Evolutionary conservation across 2,888 invertebrate species (phyloP).

Genomic region (Lochmaea crataegi): DNA sequence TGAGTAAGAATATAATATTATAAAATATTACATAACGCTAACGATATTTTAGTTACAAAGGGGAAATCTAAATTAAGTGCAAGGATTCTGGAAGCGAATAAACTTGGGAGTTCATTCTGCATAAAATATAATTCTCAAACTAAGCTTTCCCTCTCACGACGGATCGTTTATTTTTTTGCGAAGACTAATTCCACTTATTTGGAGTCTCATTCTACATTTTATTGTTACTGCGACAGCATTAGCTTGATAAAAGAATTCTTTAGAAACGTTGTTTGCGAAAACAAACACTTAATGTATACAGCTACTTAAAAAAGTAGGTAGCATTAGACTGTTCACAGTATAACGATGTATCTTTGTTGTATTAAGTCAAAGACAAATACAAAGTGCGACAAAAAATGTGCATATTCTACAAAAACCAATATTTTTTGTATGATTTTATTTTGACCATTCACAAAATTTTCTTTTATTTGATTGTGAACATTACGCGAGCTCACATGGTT

Average conservation of each 20-base stretch:
- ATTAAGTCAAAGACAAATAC: background rate
- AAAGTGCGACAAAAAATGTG: too few species aligned
- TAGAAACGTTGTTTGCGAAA: constrained; percentile 1
- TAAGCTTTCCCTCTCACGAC: constrained; percentile 10
- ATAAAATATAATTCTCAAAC: constrained; percentile 9
- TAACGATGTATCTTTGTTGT: background rate
- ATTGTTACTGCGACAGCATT: constrained; percentile 7
- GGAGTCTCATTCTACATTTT: constrained; percentile 9
- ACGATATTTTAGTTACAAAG: constrained; percentile 11
- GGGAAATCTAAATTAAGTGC: constrained; percentile 11
- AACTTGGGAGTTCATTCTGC: constrained; percentile 10
- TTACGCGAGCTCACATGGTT: too few species aligned
- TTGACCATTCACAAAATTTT: too few species aligned
- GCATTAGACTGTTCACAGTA: background rate
- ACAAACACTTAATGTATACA: constrained; percentile 6
- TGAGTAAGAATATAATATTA: background rate
- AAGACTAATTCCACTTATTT: constrained; percentile 5
- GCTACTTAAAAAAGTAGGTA: constrained; percentile 4
- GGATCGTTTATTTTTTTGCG: constrained; percentile 4
- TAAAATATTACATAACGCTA: background rate
- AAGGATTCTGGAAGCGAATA: constrained; percentile 7
- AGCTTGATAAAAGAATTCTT: constrained; percentile 8
- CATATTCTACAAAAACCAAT: too few species aligned
- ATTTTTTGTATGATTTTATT: too few species aligned
- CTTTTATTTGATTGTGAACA: too few species aligned